Percentiles rank a stretch among this genome's conserved stretches.
Conservation (phyloP, 2,113 vertebrate genomes). For the Laterallus jamaicensis region DNA sequence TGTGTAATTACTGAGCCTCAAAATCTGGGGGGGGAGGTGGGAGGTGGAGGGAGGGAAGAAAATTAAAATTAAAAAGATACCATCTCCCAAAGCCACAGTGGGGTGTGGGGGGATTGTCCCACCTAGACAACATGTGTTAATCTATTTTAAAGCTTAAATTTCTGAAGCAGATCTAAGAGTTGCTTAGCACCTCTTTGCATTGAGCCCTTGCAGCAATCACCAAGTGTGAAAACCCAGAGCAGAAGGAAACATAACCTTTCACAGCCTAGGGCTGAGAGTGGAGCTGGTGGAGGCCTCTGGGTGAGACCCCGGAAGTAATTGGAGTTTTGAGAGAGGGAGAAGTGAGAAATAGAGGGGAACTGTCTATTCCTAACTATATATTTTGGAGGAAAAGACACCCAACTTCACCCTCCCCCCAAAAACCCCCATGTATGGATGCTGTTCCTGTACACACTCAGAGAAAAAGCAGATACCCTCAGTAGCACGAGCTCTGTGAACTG, state of each 20-base stretch:
- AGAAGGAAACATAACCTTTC: not conserved
- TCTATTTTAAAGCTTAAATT: not conserved
- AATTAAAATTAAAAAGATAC: not conserved
- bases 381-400: not conserved
- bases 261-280: not conserved
- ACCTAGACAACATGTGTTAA: accelerated
- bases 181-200: not conserved
- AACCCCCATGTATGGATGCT: accelerated
- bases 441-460: not conserved
- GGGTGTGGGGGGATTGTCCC: not conserved
- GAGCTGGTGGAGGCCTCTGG: not conserved
- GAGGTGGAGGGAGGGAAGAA: no score
- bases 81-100: not conserved
- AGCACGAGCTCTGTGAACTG: not conserved
- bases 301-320: not conserved
- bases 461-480: accelerated
- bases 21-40: not conserved
- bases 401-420: no score
- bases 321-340: not conserved
- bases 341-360: not conserved
- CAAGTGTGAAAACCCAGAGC: not conserved
- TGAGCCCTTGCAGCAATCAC: not conserved
- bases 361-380: not conserved
- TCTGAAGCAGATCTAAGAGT: not conserved
- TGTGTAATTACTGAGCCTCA: not conserved